phyloP scores from a whole-genome alignment of 2,797 vertebrate genomes.

The Bradypodion ventrale region DNA sequence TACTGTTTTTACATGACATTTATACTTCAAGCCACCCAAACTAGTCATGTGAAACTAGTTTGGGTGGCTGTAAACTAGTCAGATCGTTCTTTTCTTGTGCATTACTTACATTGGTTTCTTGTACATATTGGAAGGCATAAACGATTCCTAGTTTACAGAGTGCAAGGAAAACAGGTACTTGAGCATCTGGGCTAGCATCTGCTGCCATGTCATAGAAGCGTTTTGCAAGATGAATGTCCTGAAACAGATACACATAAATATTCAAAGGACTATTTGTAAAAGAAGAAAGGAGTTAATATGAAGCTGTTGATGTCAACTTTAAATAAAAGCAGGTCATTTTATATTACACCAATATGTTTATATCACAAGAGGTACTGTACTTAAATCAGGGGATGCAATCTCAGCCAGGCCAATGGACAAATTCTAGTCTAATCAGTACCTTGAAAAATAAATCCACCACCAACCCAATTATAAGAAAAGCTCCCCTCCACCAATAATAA shows the following conservation, averaged over 20 bases:
- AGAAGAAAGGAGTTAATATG: not conserved
- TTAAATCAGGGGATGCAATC: not conserved
- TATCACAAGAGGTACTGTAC: not conserved
- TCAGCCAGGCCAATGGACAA: too few relatives aligned
- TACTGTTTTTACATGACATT: not conserved
- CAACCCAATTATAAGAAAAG: too few relatives aligned
- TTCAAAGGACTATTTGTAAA: conserved; percentile 22
- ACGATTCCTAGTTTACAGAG: conserved; percentile 92
- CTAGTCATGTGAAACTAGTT: not conserved
- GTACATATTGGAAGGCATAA: conserved; percentile 90
- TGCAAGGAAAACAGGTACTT: conserved; percentile 96
- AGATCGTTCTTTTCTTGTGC: not conserved
- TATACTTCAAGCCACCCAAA: not conserved
- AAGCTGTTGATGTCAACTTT: not conserved
- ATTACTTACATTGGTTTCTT: conserved; percentile 91
- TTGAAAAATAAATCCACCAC: too few relatives aligned
- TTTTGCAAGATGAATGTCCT: conserved; percentile 98
- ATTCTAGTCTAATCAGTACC: too few relatives aligned
- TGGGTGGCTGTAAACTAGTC: too few relatives aligned
- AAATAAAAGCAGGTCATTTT: not conserved
- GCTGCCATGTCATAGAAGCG: conserved; percentile 99
- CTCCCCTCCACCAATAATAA: too few relatives aligned
- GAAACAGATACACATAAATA: conserved; percentile 38
- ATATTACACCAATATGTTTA: not conserved
- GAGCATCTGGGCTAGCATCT: conserved; percentile 95